Base-by-base conservation (phyloP, 2,113 vertebrate species). In the Oxyura jamaicensis region DNA sequence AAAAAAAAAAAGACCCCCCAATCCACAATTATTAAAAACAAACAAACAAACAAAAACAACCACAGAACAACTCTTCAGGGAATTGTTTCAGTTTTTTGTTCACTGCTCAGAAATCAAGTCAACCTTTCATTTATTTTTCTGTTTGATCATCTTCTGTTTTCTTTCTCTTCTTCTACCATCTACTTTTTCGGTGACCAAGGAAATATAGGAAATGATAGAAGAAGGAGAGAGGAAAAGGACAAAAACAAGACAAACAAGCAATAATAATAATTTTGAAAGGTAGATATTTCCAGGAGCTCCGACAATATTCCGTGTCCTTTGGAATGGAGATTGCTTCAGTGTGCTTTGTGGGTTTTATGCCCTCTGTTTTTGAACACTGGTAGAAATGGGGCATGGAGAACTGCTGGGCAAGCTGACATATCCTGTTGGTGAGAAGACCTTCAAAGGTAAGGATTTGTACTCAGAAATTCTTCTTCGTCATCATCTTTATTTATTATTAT, bases 61-160 rank as follows among this genome's bases (percentile, higher is more conserved):
- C 39, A 65, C 26, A 18, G 63, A 91, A 56, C 17, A 89, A 48
- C 10, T 83, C 52, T 62, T 84, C 36, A 91, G 31, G 59, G 19
- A 91, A 56, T 10, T 41, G 46, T 26, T 91, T 89, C 39, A 80
- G 25, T 16, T 75, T 83, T 89, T 86, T 62, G 28, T 71, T 91
- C 36, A 14, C 50, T 83, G 58, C 41, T 86, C 33, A 72, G 71
- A 79, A 92, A 86, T 62, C 86, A 75, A 83, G 46, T 83, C 41
- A 80, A 62, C 13, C 13, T 63, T 90, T 80, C 16, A 50, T 84
- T 91, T 88, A 50, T 80, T 83, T 92, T 90, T 86, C 76, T 79
- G 71, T 74, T 93, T 86, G 60, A 89, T 83, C 56, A 79, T 52
- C 11, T 46, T 52, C 11, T 46, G 4, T 77, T 81, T 90, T 81